Base-by-base conservation (phyloP, 2,113 vertebrate genomes). In the Procavia capensis region DNA sequence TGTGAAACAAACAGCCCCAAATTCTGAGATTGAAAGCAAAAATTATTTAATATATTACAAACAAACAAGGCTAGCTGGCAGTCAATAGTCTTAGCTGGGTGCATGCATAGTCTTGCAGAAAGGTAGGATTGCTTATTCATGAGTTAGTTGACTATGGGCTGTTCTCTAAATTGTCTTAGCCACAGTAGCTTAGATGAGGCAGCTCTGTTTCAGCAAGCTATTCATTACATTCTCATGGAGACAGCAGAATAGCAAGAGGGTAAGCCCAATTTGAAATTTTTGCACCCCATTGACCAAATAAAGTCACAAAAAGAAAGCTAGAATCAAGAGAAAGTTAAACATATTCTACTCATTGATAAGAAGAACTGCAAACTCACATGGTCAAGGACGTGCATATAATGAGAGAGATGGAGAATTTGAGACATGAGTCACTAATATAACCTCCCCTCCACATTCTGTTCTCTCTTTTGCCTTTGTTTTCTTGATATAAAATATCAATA, bases 61-160 rank as follows among this genome's bases (percentile, higher is more conserved):
- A 27, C 1, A 41, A 10, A 5, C 13, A 1, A n/a, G 20, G 4
- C 20, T 83, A 22, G 4, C 9, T 24, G 10, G 11, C 4, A 47
- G 2, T 27, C 34, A 61, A 34, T 39, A 72, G 45, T 31, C 36
- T 79, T 47, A 39, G 14, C 14, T 74, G n/a, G 20, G 10, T 7
- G 50, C 6, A n/a, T 25, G 1, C 8, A 16, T 75, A 36, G 16
- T 43, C 64, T 6, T 10, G 7, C 0, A 66, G 29, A 36, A 45
- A 9, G 3, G 29, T 22, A 31, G 13, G 19, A 25, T 45, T 36
- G 8, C 6, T 84, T 75, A 39, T 19, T 2, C 5, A 22, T 43
- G 22, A 39, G 45, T 2, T 34, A 14, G 9, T 70, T 89, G 84
- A 36, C 19, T 22, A 31, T 36, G 27, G 43, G 41, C 45, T 78